Base-by-base conservation (phyloP, 2,888 invertebrate genomes). In the Stenodema calcarata region DNA sequence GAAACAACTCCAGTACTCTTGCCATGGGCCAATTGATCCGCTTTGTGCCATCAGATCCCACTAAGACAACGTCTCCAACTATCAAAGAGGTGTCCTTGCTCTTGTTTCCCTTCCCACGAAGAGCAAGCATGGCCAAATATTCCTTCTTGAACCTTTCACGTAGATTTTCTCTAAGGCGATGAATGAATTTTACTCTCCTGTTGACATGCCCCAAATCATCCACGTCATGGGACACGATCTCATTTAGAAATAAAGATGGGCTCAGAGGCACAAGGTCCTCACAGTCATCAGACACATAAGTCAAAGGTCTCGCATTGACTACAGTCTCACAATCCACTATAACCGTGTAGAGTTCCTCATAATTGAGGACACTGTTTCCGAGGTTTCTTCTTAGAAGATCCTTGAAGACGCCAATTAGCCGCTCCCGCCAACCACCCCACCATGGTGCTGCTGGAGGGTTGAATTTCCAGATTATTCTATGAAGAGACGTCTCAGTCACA, bases 401-500 rank as follows among this genome's bases (percentile, higher is more conserved):
- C 69, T 88, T 88, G 1, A 88, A 23, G 16, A 87, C 41, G 23
- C 87, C 14, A 16, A 88, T 42, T 0, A 88, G 47, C 12, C 87
- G n/a, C 73, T 88, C 87, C 91, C 91, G 91, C 91, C 92, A 92
- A 1, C 86, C 80, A n/a, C 79, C 86, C 81, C 86, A 81, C 87
- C 86, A 86, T 16, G 75, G 73, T 0, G 82, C 44, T 27, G 54
- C 54, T 23, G 86, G 86, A 9, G 91, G 86, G 81, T 90, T 92
- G 87, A 91, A 91, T 7, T 88, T 87, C 90, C 89, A 90, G 82
- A 87, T 89, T 88, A 88, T 89, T 84, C 75, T 88, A 18, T 89
- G 78, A 0, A 89, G 85, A 0, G 88, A 28, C 27, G 88, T 88
- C 28, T 88, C 86, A 14, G 87, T 47, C n/a, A 30, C 27, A n/a